Conservation (phyloP, 1,140 invertebrate species). For the Gryon sp. region DNA sequence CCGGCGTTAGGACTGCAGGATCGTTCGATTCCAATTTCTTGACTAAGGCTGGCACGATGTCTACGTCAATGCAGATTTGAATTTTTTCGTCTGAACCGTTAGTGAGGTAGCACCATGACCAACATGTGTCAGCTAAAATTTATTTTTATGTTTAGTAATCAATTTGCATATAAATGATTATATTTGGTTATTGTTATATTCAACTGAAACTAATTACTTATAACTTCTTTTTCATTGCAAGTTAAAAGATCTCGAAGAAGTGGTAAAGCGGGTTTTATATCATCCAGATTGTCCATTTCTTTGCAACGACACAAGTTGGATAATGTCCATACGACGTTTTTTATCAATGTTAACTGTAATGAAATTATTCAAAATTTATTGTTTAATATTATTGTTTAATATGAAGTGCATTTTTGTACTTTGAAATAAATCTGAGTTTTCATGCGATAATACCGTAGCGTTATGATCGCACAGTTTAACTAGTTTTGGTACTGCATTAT, state of each 20-base stretch:
- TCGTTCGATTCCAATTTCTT: conserved; percentile 86
- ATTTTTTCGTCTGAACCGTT: conserved; percentile 97
- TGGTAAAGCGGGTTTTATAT: conserved; percentile 89
- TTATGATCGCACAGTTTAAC: conserved; percentile 84
- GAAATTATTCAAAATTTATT: conserved; percentile 1
- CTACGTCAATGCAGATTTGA: conserved; percentile 87
- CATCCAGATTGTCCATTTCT: conserved; percentile 88
- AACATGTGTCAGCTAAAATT: conserved; percentile 93
- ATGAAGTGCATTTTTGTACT: no score
- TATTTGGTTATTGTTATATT: no score
- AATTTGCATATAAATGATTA: no score
- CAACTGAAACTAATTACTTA: no score
- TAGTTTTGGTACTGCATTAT: conserved; percentile 84
- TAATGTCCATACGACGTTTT: conserved; percentile 92
- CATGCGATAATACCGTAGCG: conserved; percentile 74
- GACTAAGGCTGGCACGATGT: conserved; percentile 88
- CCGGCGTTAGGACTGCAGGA: conserved; percentile 91
- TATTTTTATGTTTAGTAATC: no score
- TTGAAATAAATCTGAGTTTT: background rate
- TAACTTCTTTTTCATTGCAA: conserved; percentile 86
- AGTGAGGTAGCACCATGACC: conserved; percentile 97
- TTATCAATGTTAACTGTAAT: conserved; percentile 67
- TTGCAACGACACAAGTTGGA: conserved; percentile 96
- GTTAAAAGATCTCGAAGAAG: conserved; percentile 88
- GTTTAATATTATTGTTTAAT: conserved; percentile 12